These are phyloP conservation scores for Brachyptera putata DNA, from an alignment of 2,888 invertebrate species.

Conservation along the genomic window DNA sequence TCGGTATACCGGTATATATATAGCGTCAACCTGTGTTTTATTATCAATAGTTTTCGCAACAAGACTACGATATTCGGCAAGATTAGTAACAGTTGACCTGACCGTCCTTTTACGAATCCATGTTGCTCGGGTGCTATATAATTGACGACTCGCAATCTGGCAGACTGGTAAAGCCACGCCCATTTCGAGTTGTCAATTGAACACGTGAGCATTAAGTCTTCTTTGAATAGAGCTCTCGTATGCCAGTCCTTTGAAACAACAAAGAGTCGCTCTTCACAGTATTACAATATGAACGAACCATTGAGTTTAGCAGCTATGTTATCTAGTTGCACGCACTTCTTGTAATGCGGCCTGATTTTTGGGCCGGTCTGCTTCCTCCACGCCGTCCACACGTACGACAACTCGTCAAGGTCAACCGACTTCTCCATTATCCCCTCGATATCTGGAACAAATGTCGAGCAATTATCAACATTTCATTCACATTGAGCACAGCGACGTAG, in stretches of 20 bases:
- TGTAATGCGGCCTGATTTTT: constrained; percentile 56
- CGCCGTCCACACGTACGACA: constrained; percentile 71
- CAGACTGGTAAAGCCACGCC: too few species aligned
- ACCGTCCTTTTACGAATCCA: not conserved
- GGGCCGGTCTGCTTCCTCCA: constrained; percentile 70
- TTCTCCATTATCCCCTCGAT: constrained; percentile 39
- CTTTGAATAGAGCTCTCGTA: too few species aligned
- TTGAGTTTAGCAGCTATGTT: constrained; percentile 69
- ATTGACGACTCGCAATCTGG: too few species aligned
- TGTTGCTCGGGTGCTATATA: not conserved
- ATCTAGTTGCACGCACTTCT: constrained; percentile 60
- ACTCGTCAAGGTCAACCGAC: constrained; percentile 65
- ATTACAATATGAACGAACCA: constrained; percentile 46
- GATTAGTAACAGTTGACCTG: not conserved
- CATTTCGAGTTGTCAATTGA: too few species aligned
- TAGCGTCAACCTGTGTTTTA: not conserved
- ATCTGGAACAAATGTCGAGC: constrained; percentile 37
- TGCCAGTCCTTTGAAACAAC: too few species aligned
- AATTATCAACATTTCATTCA: too few species aligned
- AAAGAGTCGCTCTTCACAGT: too few species aligned
- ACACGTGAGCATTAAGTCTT: too few species aligned
- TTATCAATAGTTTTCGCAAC: not conserved
- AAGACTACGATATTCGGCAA: not conserved
- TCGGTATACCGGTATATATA: not conserved
- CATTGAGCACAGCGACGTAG: too few species aligned